A percentile compares a stretch with the other conserved stretches of the same genome.
phyloP scores from a whole-genome alignment of 2,113 vertebrate genomes.

The Phocoena phocoena region DNA sequence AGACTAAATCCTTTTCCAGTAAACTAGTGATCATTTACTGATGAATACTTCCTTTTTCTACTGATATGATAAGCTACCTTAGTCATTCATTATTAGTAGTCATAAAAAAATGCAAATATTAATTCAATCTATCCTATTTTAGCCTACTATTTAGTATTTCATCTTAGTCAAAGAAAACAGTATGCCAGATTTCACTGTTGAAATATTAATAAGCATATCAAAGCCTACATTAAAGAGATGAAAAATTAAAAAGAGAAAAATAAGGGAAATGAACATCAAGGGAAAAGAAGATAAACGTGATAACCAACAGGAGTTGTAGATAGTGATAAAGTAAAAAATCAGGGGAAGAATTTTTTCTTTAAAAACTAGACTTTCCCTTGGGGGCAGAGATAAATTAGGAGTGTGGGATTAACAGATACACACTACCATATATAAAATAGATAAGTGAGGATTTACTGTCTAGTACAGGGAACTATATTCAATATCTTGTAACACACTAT shows the following conservation, averaged over 20 bases:
- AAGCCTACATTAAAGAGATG: not conserved
- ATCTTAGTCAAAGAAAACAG: slow-evolving; percentile 18
- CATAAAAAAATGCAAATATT: slow-evolving; percentile 29
- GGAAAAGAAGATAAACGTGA: not conserved
- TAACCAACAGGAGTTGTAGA: not conserved
- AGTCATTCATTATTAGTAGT: not conserved
- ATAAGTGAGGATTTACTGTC: not conserved
- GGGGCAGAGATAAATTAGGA: not conserved
- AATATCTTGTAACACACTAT: not conserved
- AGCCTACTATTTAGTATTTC: not conserved
- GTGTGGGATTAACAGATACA: not conserved
- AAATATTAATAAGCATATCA: not conserved
- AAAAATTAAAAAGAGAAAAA: slow-evolving; percentile 7
- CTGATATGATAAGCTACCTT: not conserved
- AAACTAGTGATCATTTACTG: not conserved
- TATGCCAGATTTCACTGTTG: not conserved
- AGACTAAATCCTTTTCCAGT: not conserved
- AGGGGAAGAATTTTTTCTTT: not conserved
- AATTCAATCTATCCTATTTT: not conserved
- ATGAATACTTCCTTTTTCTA: not conserved
- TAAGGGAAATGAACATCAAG: not conserved
- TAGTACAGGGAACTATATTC: not conserved
- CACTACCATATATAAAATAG: not conserved
- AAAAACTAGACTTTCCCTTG: not conserved
- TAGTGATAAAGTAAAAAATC: not conserved